Base-by-base conservation (phyloP, 2,113 vertebrate species). In the Chamaea fasciata region DNA sequence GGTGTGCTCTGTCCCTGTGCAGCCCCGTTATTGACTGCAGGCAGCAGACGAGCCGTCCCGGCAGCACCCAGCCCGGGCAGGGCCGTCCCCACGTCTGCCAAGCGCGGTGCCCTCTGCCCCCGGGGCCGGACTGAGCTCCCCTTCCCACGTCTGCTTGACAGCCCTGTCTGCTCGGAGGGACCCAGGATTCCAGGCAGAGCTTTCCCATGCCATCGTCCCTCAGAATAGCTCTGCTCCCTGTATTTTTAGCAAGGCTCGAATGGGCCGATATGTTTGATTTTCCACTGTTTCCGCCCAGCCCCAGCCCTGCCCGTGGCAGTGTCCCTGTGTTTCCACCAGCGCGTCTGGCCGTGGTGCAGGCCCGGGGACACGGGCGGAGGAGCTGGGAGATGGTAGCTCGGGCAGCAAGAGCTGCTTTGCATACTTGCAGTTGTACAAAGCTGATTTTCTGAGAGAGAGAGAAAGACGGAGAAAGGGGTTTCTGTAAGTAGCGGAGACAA, bases 151-250 rank as follows among this genome's bases (percentile, higher is more conserved):
- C 97, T 98, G 81, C 92, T 20, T 87, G 93, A 97, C 95, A 97
- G 94, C 97, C 96, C 97, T 28, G 96, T 97, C 98, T 98, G 95
- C 90, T 97, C 31, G 4, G 85, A 97, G 94, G 96, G 97, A 97
- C 95, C 95, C 97, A 92, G 97, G 97, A 98, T 98, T 98, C 98
- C 98, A 98, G 95, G 94, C 97, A 97, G 91, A 98, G 98, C 98
- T 99, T 99, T 99, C 99, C 99, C 99, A 99, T 99, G 99, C 98
- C 99, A 99, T 95, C 98, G 97, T 98, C 98, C 97, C 98, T 99
- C 98, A 98, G 98, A 99, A 98, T 98, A 98, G 98, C 98, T 92
- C 95, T 89, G 98, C 98, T 96, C 98, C 98, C 95, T 95, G 97
- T 99, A 99, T 99, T 99, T 99, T 99, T 99, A 99, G 99, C 97